Evolutionary conservation across 2,113 vertebrate species (phyloP).

Genomic region (Elaphurus davidianus): DNA sequence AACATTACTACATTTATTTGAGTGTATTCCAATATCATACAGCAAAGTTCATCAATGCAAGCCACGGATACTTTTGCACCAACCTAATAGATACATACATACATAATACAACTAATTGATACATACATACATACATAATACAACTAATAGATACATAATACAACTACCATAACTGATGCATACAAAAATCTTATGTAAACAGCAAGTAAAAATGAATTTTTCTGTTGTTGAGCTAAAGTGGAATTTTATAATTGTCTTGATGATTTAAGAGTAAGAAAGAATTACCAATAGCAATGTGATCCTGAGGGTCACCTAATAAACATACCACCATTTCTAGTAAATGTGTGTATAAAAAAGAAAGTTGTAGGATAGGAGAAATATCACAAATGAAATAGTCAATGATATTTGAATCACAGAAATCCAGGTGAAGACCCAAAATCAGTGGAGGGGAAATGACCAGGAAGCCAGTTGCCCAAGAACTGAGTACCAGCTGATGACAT

Average conservation of each 20-base stretch:
- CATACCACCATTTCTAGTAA: conserved; percentile 24
- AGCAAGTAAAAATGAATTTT: conserved; percentile 40
- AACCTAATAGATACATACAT: conserved; percentile 12
- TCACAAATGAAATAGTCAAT: conserved; percentile 65
- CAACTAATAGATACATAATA: conserved; percentile 30
- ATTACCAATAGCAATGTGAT: conserved; percentile 4
- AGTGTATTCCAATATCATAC: no score
- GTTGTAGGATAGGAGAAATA: conserved; percentile 21
- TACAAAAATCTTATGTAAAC: conserved; percentile 43
- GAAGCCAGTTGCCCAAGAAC: conserved; percentile 37
- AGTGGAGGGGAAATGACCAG: background rate
- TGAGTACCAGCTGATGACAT: background rate
- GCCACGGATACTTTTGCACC: background rate
- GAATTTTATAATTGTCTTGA: conserved; percentile 18
- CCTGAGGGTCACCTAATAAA: background rate
- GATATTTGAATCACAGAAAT: conserved; percentile 52
- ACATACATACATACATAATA: no score
- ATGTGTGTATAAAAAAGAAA: conserved; percentile 58
- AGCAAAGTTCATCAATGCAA: no score
- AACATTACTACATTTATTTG: no score
- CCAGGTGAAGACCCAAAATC: background rate
- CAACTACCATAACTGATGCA: conserved; percentile 25
- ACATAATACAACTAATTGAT: no score
- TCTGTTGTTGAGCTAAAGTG: conserved; percentile 20
- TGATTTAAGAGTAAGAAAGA: conserved; percentile 32